Percentiles rank a stretch among this genome's conserved stretches.
phyloP scores from a whole-genome alignment of 2,113 vertebrate species.

The Phalacrocorax pelagicus region DNA sequence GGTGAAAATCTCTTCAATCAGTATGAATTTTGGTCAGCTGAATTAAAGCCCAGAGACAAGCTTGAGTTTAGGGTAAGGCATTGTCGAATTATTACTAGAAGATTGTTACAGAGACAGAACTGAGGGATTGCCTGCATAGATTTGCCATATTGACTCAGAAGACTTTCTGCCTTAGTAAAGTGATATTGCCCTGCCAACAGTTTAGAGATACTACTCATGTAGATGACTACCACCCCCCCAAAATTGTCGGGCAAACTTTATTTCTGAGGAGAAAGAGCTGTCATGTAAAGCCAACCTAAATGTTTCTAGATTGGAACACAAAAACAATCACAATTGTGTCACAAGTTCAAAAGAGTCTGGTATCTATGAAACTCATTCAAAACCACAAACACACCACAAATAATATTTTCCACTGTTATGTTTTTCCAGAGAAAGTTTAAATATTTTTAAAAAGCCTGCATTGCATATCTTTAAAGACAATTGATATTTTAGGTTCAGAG shows the following conservation, averaged over 20 bases:
- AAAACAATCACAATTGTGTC: not conserved
- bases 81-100: not conserved
- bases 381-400: not conserved
- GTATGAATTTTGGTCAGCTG: not conserved
- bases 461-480: not conserved
- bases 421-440: not conserved
- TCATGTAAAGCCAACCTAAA: not conserved
- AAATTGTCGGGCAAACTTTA: not conserved
- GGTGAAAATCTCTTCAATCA: not conserved
- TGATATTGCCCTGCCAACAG: not conserved
- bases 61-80: not conserved
- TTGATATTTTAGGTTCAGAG: not conserved
- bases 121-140: not conserved
- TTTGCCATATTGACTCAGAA: not conserved
- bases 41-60: not conserved
- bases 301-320: not conserved
- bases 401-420: not conserved
- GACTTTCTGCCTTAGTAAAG: not conserved
- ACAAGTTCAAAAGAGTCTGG: not conserved
- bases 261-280: not conserved
- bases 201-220: not conserved
- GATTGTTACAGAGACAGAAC: not conserved
- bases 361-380: not conserved
- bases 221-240: not conserved
- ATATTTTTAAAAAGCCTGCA: not conserved